Evolutionary conservation across 1,140 invertebrate species (phyloP), one percentile per base, ranked within the genome.

Genomic region (Limonius californicus): DNA sequence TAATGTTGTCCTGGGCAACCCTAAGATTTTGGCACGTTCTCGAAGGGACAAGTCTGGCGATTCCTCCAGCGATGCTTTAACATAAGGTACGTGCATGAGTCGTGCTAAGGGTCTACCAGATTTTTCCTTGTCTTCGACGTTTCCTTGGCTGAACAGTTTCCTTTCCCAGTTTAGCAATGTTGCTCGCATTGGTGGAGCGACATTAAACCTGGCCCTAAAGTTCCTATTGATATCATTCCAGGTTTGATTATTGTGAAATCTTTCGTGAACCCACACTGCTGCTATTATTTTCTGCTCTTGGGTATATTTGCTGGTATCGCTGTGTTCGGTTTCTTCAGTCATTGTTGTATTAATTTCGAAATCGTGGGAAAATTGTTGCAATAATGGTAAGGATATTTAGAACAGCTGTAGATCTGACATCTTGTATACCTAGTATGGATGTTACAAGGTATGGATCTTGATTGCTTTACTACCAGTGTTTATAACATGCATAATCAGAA

Each of bases 21-120:
- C 69, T 32, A 70, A 57, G 56, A 65, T 50, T 62, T 60, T 69
- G 6, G 69, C 68, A 6, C 69, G 43, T 61, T 70, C 69, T 43
- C 67, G 50, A 14, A 69, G 27, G 4, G 65, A 67, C 35, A 70
- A 64, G 20, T 63, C 57, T 1, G 69, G 69, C n/a, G 63, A 57
- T 59, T 70, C 69, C 60, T 63, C 60, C 39, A 70, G 23, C 0
- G 67, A 69, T 15, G 63, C 64, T 59, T 68, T 63, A 2, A 70
- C 69, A 57, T 70, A 70, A 27, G 69, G 69, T 12, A 70, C 69
- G 43, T 70, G 69, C 67, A 70, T 69, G n/a, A 69, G 54, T 54
- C 69, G 54, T 4, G 67, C 62, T 23, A 67, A 50, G 9, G 67
- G 64, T 32, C 67, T 47, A 8, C 59, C 62, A 42, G 54, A 56